phyloP scores from a whole-genome alignment of 2,888 invertebrate genomes.

The Luperina testacea region DNA sequence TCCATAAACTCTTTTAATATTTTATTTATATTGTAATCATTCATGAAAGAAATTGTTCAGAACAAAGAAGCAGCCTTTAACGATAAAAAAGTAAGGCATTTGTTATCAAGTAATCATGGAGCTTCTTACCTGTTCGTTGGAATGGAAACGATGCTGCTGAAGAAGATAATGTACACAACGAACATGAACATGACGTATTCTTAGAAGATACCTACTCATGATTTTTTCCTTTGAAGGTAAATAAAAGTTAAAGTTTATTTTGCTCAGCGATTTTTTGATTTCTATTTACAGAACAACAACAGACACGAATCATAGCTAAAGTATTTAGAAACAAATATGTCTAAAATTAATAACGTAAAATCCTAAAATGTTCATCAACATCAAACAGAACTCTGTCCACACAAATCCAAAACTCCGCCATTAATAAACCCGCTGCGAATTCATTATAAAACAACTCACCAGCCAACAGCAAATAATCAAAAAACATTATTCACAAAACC shows the following conservation, averaged over 20 bases:
- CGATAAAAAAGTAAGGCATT: constrained; percentile 42
- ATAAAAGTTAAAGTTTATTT: too few relatives aligned
- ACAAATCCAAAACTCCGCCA: constrained; percentile 6
- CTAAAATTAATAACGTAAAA: too few relatives aligned
- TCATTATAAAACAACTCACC: constrained; percentile 40
- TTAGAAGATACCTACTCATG: background rate
- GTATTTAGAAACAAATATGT: background rate
- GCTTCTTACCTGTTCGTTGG: constrained; percentile 15
- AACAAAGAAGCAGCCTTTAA: constrained; percentile 44
- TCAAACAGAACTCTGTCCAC: background rate
- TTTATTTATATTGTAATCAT: constrained; percentile 46
- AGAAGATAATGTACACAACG: background rate
- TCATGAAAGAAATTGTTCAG: constrained; percentile 46
- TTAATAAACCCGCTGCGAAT: constrained; percentile 36
- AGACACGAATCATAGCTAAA: background rate
- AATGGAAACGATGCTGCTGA: background rate
- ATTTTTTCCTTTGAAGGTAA: too few relatives aligned
- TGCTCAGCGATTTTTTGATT: too few relatives aligned
- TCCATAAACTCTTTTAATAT: constrained; percentile 16
- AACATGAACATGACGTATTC: background rate
- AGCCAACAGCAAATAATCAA: constrained; percentile 49
- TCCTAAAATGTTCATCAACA: background rate
- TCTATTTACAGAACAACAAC: too few relatives aligned
- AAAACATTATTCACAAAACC: constrained; percentile 55
- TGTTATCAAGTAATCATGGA: constrained; percentile 31